These are phyloP conservation scores for Podarcis muralis DNA, from an alignment of 2,113 vertebrate species.

Conservation along the genomic window DNA sequence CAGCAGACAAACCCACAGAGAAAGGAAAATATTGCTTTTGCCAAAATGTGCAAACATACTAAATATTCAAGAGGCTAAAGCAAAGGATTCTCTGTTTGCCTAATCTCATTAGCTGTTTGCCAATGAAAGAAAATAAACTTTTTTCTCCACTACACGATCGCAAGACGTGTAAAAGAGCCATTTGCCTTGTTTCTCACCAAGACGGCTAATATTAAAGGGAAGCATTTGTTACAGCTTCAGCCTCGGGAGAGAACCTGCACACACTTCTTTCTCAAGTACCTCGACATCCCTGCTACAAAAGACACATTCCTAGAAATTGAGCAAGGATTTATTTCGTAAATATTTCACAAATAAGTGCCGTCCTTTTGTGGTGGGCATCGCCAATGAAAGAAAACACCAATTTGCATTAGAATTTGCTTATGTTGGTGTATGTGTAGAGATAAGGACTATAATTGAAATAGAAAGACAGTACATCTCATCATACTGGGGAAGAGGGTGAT, in stretches of 20 bases:
- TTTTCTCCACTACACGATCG: conserved; percentile 28
- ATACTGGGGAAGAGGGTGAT: not conserved
- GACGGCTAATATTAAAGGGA: conserved; percentile 19
- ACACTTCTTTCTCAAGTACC: too few relatives aligned
- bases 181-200: not conserved
- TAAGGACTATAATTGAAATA: too few relatives aligned
- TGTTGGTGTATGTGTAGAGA: not conserved
- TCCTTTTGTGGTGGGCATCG: not conserved
- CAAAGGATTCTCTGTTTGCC: conserved; percentile 7
- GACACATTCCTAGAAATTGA: not conserved
- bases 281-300: not conserved
- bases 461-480: not conserved
- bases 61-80: conserved; percentile 15
- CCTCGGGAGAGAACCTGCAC: not conserved
- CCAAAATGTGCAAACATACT: conserved; percentile 56
- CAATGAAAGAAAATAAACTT: conserved; percentile 58
- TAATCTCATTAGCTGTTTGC: conserved; percentile 44
- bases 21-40: conserved; percentile 41
- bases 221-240: not conserved
- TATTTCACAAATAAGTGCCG: not conserved
- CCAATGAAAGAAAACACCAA: not conserved
- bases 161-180: conserved; percentile 25
- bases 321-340: not conserved
- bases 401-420: not conserved
- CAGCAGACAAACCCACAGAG: conserved; percentile 11